Base-by-base conservation (phyloP, 1,140 invertebrate genomes). In the Drosophila oshimai region DNA sequence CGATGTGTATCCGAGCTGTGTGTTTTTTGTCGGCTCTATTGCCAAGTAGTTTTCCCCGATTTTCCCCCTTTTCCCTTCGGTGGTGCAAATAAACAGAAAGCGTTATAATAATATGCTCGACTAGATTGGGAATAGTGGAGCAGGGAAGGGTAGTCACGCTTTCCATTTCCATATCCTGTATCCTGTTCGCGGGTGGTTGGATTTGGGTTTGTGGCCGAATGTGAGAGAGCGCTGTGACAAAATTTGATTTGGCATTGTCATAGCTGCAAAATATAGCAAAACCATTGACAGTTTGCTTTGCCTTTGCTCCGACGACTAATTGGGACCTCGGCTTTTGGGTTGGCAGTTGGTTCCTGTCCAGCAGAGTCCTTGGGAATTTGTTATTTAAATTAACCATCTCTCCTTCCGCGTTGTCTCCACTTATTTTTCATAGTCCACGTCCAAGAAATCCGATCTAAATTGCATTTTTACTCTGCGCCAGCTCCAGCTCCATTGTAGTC, bases 71-170 rank as follows among this genome's bases (percentile, higher is more conserved):
- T 39, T n/a, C 24, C 62, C 36, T n/a, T 12, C 45, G 57, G 36
- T 9, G 50, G 12, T 10, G 42, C 13, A 26, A 53, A 65, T 67
- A 72, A 72, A 73, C 51, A 74, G 37, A 60, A 58, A 78, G 61
- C 62, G 54, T 51, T 61, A 45, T 60, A 74, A 60, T 74, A 67
- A 70, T 74, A 57, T 60, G 69, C 62, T 61, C 54, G 61, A 61
- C 39, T 69, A 51, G 42, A 15, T 22, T 3, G 12, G 13, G 20
- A 22, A 3, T 31, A 24, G 33, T 12, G 20, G 24, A 20, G 18
- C n/a, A 17, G 1, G n/a, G 10, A 36, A n/a, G n/a, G n/a, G n/a
- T n/a, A n/a, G n/a, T n/a, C n/a, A n/a, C n/a, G n/a, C n/a, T n/a
- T n/a, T n/a, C n/a, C n/a, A n/a, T 57, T 46, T 42, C 41, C 67